These are phyloP conservation scores for Timema podura DNA, from an alignment of 2,888 invertebrate species.

Conservation along the genomic window DNA sequence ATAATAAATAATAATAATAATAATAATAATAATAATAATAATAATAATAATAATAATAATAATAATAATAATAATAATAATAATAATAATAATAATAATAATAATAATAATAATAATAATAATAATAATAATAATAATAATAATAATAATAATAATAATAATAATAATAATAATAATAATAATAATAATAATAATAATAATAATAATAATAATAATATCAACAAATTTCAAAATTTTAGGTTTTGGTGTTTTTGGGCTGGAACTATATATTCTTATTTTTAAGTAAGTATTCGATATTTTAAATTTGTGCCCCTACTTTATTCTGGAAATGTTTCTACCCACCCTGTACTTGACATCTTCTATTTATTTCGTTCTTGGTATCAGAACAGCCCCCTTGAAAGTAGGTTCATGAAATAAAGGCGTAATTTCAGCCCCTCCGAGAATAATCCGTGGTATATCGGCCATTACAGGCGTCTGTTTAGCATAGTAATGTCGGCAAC, in stretches of 20 bases:
- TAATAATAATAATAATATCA: background rate
- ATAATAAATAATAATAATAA: background rate
- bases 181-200: background rate
- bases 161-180: background rate
- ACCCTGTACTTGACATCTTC: no score
- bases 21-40: background rate
- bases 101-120: background rate
- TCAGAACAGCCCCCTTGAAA: background rate
- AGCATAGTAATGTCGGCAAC: conserved; percentile 15
- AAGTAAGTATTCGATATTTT: no score
- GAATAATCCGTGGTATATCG: conserved; percentile 8
- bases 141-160: background rate
- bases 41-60: background rate
- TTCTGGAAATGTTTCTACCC: no score
- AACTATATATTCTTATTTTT: background rate
- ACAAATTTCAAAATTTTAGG: background rate
- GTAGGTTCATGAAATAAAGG: conserved; percentile 22
- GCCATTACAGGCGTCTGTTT: background rate
- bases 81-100: background rate
- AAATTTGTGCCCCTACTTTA: no score
- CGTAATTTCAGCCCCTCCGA: conserved; percentile 16
- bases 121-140: background rate
- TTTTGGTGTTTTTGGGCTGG: background rate
- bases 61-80: background rate
- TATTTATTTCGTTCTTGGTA: no score